Evolutionary conservation across 2,888 invertebrate genomes (phyloP), one percentile per base, ranked within the genome.

Genomic region (Nymphalis c-album): DNA sequence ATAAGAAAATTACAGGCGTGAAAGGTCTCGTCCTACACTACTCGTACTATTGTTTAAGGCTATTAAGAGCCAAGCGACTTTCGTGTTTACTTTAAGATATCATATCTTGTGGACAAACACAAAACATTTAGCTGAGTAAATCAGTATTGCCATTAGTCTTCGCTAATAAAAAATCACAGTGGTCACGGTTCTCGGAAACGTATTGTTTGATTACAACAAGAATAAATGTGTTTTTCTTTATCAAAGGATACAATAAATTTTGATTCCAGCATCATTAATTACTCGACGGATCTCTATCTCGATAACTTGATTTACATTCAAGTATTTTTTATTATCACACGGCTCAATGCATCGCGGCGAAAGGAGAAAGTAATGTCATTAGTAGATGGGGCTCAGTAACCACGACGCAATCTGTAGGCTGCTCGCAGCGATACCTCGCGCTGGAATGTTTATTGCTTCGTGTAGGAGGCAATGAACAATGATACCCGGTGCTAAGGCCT

Each of bases 311-410:
- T 35, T 18, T 57, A 57, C 35, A n/a, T 57, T 13, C 18, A 13
- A 57, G 57, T 57, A 18, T 57, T 40, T 53, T 57, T 57, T 57
- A 57, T 57, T 40, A 57, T 35, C 18, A 17, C 57, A 40, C 57
- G 57, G 40, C 40, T 18, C 18, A 57, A 18, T 48, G 48, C 48
- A 18, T 48, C 35, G 57, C 57, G 57, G 6, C 55, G 55, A 31
- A 31, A 31, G 17, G 40, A 40, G 57, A 57, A 57, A 40, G 40
- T 35, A 31, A 18, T 16, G 53, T 40, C 35, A 18, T 57, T 57
- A 57, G 18, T 18, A 40, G 35, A 57, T 57, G 57, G 20, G 40
- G 57, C 10, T n/a, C 26, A 53, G 53, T 53, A 20, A 31, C 17
- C n/a, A 16, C 31, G n/a, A 20, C 17, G 18, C 7, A 26, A 26